Base-by-base conservation (phyloP, 1,140 invertebrate genomes). In the Zaprionus davidi region DNA sequence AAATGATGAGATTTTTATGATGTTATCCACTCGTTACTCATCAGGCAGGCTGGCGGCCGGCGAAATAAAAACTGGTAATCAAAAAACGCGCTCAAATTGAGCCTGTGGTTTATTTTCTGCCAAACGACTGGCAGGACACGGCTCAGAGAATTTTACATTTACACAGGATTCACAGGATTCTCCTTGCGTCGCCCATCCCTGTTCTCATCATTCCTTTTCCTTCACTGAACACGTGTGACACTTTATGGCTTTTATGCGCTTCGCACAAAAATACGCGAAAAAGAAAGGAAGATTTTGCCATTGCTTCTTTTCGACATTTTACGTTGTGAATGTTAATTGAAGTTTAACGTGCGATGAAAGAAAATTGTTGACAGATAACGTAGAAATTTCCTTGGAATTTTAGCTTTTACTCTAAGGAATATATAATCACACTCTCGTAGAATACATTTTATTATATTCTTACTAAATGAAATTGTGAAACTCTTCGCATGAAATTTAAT, bases 1-100 rank as follows among this genome's bases (percentile, higher is more conserved):
- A 86, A 82, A 80, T 87, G 63, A 86, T 86, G 84, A 78, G 70
- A 88, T 78, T 87, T 88, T 87, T 87, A 87, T 83, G 84, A 75
- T 88, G 83, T 88, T 81, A 87, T 88, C 78, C 81, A 60, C 69
- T 72, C 74, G 74, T 76, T 62, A 76, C 74, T 76, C 69, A 76
- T 71, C 74, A 76, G 74, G 74, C 69, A 58, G 59, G n/a, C 56
- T 11, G 69, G 15, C 55, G 46, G 46, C 3, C 56, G 28, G 73
- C 69, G 73, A 79, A 87, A 86, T 86, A 82, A 87, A 86, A 87
- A 77, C 72, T 76, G 83, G 83, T 86, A 86, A 86, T 86, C 82
- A 86, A 82, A 85, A 79, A 64, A 59, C 24, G 58, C 64, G 75
- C 53, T 44, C 66, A 85, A 85, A 76, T 72, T 86, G 78, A 72